Evolutionary conservation across 2,888 invertebrate species (phyloP).

Genomic region (Aspidapion aeneum): DNA sequence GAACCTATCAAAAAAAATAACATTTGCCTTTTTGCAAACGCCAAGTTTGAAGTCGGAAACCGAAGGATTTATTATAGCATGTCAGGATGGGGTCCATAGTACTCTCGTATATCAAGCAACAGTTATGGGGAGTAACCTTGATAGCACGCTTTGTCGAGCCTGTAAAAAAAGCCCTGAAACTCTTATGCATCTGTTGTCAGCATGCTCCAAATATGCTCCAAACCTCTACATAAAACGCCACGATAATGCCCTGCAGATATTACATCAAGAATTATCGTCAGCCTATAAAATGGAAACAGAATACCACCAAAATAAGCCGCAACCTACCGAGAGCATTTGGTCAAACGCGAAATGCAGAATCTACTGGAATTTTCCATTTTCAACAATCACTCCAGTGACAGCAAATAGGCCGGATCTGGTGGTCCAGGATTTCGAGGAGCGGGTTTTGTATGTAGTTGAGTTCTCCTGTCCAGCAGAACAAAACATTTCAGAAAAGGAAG

Average conservation of each 20-base stretch:
- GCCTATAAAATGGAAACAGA: background rate
- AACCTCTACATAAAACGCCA: background rate
- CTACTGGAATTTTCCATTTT: background rate
- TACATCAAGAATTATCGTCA: background rate
- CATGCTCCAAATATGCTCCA: background rate
- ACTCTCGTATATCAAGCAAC: background rate
- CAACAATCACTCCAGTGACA: background rate
- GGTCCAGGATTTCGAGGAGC: too few relatives aligned
- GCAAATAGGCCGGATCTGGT: background rate
- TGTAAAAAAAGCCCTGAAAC: background rate
- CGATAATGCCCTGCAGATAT: background rate
- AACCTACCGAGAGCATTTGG: background rate
- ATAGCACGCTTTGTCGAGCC: background rate
- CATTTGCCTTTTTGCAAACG: background rate
- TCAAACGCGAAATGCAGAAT: background rate
- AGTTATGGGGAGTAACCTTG: background rate
- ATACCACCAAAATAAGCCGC: background rate
- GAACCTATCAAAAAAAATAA: background rate
- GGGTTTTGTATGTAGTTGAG: too few relatives aligned
- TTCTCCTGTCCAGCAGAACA: too few relatives aligned
- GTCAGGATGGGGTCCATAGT: background rate
- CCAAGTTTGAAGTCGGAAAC: background rate
- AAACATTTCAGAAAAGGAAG: too few relatives aligned
- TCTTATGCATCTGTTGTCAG: background rate
- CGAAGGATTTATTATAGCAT: background rate